A percentile compares a stretch with the other conserved stretches of the same genome.
Evolutionary conservation across 2,888 invertebrate genomes (phyloP).

Genomic region (Neria commutata): DNA sequence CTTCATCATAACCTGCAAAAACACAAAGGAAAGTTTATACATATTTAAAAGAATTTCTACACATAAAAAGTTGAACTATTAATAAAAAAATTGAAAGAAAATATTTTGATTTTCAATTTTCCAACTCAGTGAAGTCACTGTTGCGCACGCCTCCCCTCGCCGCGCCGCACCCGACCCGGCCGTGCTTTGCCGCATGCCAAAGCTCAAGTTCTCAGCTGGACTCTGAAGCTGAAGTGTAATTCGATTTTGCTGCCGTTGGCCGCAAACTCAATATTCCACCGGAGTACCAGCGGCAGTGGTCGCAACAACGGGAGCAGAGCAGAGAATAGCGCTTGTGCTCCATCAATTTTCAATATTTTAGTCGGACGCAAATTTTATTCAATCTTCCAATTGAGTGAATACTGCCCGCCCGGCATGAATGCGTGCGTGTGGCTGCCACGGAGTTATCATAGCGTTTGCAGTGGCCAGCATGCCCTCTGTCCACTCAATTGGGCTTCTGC

Average conservation of each 20-base stretch:
- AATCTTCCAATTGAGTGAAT: constrained; percentile 61
- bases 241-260: constrained; percentile 34
- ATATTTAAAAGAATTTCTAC: constrained; percentile 7
- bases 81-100: no score
- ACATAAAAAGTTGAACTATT: constrained; percentile 24
- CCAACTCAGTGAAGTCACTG: constrained; percentile 54
- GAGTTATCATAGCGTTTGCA: constrained; percentile 1
- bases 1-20: constrained; percentile 51
- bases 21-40: constrained; percentile 10
- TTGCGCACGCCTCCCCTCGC: constrained; percentile 15
- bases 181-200: constrained; percentile 11
- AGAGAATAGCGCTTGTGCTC: constrained; percentile 2
- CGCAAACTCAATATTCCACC: constrained; percentile 27
- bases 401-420: constrained; percentile 16
- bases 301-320: no score
- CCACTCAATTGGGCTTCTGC: neutral
- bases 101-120: constrained; percentile 59
- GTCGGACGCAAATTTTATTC: constrained; percentile 60
- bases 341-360: constrained; percentile 48
- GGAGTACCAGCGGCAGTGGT: constrained; percentile 1
- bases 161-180: constrained; percentile 10
- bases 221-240: constrained; percentile 37
- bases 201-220: no score
- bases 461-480: constrained; percentile 3
- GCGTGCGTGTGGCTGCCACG: neutral